Evolutionary conservation across 2,113 vertebrate genomes (phyloP).

Genomic region (Ammospiza caudacuta): DNA sequence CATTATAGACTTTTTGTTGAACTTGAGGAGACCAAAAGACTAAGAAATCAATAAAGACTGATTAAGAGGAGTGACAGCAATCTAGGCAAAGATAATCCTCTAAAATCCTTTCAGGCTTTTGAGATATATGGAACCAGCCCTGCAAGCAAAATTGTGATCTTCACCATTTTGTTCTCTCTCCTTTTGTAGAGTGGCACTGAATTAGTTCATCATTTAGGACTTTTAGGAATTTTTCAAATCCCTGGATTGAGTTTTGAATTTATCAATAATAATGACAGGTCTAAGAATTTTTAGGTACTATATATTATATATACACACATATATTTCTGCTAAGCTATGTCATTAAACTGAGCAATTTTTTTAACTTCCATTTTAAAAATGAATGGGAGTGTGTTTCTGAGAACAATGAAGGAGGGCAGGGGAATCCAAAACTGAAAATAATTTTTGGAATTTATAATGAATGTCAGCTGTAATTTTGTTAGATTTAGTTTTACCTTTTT

Average conservation of each 20-base stretch:
- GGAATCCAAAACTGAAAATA: neutral
- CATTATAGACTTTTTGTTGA: constrained; percentile 71
- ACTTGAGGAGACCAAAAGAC: constrained; percentile 82
- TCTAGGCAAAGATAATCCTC: constrained; percentile 83
- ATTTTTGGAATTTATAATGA: neutral
- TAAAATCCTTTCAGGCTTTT: constrained; percentile 85
- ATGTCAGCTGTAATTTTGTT: neutral
- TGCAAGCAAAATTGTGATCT: constrained; percentile 39
- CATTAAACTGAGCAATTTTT: neutral
- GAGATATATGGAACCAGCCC: constrained; percentile 22
- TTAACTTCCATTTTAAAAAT: neutral
- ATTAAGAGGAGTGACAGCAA: constrained; percentile 88
- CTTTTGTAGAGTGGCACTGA: neutral
- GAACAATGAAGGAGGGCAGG: neutral
- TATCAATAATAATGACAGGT: neutral
- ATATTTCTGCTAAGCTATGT: neutral
- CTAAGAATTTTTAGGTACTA: neutral
- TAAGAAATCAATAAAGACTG: constrained; percentile 87
- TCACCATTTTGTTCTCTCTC: constrained; percentile 16
- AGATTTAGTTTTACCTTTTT: neutral
- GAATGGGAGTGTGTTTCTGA: neutral
- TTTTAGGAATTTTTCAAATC: neutral
- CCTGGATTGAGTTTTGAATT: neutral
- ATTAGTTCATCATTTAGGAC: neutral
- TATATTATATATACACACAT: neutral